Base-by-base conservation (phyloP, 1,140 invertebrate species). In the Drosophila tani region DNA sequence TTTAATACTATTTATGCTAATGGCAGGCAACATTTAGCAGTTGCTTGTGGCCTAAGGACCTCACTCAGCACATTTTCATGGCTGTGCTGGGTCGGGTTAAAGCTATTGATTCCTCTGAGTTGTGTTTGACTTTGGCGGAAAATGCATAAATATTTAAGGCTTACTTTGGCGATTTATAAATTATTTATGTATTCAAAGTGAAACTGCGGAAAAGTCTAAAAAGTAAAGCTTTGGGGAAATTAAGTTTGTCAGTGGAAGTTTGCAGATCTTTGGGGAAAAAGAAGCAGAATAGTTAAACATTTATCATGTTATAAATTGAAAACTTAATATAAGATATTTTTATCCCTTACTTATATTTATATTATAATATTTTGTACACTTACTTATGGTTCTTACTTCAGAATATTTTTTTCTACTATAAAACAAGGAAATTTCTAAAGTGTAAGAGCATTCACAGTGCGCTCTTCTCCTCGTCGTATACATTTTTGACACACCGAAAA, bases 1-100 rank as follows among this genome's bases (percentile, higher is more conserved):
- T 56, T 77, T 55, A 76, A 77, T 68, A 57, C 75, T 60, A 56
- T 77, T 77, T 77, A 77, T 77, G 75, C 74, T 77, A 77, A 77
- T 77, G 74, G 75, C 75, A 53, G 74, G 41, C 43, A 43, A 43
- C 74, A 68, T 68, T 77, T 77, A 62, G 50, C 74, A 77, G 63
- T 68, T 45, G 19, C 73, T 76, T 60, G 53, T 47, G 69, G 67
- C 46, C 59, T 59, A 43, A 73, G 43, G 67, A 70, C 27, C n/a
- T 41, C 29, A 15, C 27, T 57, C 43, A 15, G 43, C 64, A 32
- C 50, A 40, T 57, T 71, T 68, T 56, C 68, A 57, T 17, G 64
- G 24, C 41, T 21, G 29, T 7, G 27, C 27, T 15, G 14, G 51
- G 24, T 21, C 2, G 51, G 38, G 45, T 35, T 51, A 50, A 71